These are phyloP conservation scores for Notolabrus celidotus DNA, from an alignment of 2,797 vertebrate species.

Conservation along the genomic window DNA sequence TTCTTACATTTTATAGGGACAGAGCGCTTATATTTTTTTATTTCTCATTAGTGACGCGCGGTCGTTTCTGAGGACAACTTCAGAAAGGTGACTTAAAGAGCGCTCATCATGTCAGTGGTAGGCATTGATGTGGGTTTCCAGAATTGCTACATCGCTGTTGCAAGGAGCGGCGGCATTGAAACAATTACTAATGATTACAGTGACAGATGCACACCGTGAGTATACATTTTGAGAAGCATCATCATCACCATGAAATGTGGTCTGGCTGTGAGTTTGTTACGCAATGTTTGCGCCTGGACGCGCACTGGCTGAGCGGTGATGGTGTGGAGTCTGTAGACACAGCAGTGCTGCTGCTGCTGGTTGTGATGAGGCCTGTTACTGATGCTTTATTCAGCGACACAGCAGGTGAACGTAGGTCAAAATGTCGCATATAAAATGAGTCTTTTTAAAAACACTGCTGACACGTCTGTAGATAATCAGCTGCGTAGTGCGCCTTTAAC, in stretches of 20 bases:
- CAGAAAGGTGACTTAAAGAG: slow-evolving; percentile 42
- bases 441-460: background rate
- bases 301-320: slow-evolving; percentile 31
- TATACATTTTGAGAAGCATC: slow-evolving; percentile 70
- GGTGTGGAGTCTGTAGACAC: background rate
- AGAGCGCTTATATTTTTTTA: slow-evolving; percentile 22
- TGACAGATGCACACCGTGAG: slow-evolving; percentile 98
- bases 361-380: slow-evolving; percentile 44
- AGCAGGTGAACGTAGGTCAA: slow-evolving; percentile 44
- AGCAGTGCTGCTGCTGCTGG: slow-evolving; percentile 20
- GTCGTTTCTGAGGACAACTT: slow-evolving; percentile 58
- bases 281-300: slow-evolving; percentile 67
- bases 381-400: slow-evolving; percentile 34
- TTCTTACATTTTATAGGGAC: slow-evolving; percentile 28
- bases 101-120: slow-evolving; percentile 92
- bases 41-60: slow-evolving; percentile 61
- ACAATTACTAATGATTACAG: slow-evolving; percentile 97
- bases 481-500: slow-evolving; percentile 45
- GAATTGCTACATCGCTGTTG: slow-evolving; percentile 95
- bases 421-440: slow-evolving; percentile 35
- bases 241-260: slow-evolving; percentile 44
- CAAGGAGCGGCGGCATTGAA: slow-evolving; percentile 95
- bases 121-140: slow-evolving; percentile 96
- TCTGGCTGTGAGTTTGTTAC: slow-evolving; percentile 67
- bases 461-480: slow-evolving; percentile 9